Base-by-base conservation (phyloP, 2,888 invertebrate species). In the Spodoptera picta region DNA sequence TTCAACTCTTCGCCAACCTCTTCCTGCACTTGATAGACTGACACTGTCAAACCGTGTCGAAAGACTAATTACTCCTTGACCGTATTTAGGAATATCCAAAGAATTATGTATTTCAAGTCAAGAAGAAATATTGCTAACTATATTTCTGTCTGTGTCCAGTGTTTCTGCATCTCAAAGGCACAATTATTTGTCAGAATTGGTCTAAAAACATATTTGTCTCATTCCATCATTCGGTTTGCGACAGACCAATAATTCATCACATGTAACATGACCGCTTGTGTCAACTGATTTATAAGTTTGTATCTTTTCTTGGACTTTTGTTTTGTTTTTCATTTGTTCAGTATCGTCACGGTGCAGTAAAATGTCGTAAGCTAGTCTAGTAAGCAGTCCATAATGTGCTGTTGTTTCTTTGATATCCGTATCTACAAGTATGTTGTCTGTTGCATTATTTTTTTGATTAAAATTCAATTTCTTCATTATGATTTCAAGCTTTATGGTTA, bases 271-370 rank as follows among this genome's bases (percentile, higher is more conserved):
- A 56, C 49, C 46, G 31, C 53, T 53, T 53, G 62, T 73, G 55
- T 59, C 46, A 3, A 23, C 46, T 69, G 55, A 73, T 74, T 69
- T 59, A 73, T 59, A 49, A 24, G 36, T 45, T 52, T 69, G 43
- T 59, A 46, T 63, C 48, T 63, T 23, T 36, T 58, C 50, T 43
- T 55, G 7, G 59, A 59, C 45, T 51, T 48, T 50, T 52, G 56
- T 54, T 42, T 57, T 62, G 69, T 73, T 14, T 46, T 45, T 49
- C 69, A 73, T 71, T 73, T 73, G 69, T 69, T 68, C 27, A 47
- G 45, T 58, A 63, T 73, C 58, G 69, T 73, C 54, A 69, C 63
- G 70, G 63, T 73, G 12, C 45, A 12, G 41, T 43, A 44, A 53
- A 56, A 44, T 53, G 55, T 48, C 47, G 27, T 64, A 53, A 55